Evolutionary conservation across 2,888 invertebrate genomes (phyloP), one percentile per base, ranked within the genome.

Genomic region (Agrypnus murinus): DNA sequence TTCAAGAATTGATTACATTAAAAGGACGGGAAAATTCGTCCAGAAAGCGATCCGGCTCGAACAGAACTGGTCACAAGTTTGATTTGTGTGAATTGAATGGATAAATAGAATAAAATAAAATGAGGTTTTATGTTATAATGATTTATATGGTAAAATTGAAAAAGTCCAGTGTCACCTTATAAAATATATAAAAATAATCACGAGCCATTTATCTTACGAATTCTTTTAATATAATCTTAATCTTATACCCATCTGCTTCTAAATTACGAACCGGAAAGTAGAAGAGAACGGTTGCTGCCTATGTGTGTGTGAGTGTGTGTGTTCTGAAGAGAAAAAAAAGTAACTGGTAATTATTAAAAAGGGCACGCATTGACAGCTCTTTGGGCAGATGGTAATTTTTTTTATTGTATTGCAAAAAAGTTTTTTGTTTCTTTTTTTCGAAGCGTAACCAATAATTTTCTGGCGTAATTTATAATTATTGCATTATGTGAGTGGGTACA

Each of bases 1-100:
- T 38, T 15, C 10, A 36, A 38, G 43, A 34, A 43, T 14, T 4
- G 7, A 12, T 8, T 9, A 25, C 4, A 14, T n/a, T 15, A 34
- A 40, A 62, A 63, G 57, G 57, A 66, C 32, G 58, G 40, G 31
- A n/a, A 10, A 15, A 32, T 45, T 25, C 14, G 8, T 60, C 19
- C 7, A 17, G 32, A 55, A 62, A 58, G 55, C 50, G 14, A 57
- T 63, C 64, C 66, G 62, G 45, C 46, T 36, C 53, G 40, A 53
- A 34, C 34, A 50, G 58, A 72, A 69, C 72, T 67, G 65, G 69
- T 72, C 65, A 60, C 40, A 72, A 65, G 65, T 72, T 69, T 69
- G 72, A 72, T 72, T 72, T 69, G 72, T 69, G 65, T 66, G 72
- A 65, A 72, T 71, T 66, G 72, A 72, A 69, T 69, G 69, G 62